phyloP scores from a whole-genome alignment of 2,113 vertebrate species.

The Salvelinus fontinalis region DNA sequence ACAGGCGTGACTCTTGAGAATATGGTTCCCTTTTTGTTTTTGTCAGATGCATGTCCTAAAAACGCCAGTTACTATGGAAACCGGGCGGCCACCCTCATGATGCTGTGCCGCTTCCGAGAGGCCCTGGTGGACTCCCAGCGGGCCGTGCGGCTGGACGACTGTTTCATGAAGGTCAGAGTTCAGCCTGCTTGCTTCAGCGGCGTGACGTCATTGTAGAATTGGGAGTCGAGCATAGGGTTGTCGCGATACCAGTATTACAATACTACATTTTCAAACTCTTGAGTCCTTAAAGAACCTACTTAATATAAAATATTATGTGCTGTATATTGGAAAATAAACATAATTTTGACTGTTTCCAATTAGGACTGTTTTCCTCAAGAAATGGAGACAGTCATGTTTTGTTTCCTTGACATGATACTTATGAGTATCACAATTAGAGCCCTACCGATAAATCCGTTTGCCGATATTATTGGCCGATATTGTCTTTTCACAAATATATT shows the following conservation, averaged over 20 bases:
- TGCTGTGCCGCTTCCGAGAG: conserved; percentile 86
- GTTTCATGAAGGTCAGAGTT: conserved; percentile 84
- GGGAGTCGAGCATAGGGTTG: background rate
- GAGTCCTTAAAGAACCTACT: background rate
- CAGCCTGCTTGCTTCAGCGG: background rate
- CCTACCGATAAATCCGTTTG: too few relatives aligned
- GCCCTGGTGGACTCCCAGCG: conserved; percentile 91
- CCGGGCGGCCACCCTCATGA: conserved; percentile 94
- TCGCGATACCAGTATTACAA: background rate
- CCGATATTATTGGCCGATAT: too few relatives aligned
- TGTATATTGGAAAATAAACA: background rate
- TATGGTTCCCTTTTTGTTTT: background rate
- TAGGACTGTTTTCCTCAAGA: too few relatives aligned
- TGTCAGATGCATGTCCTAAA: conserved; percentile 82
- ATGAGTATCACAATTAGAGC: too few relatives aligned
- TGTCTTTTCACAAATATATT: too few relatives aligned
- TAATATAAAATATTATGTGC: background rate
- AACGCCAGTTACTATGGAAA: conserved; percentile 95
- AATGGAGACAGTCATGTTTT: too few relatives aligned
- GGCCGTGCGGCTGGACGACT: conserved; percentile 90
- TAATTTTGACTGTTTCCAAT: too few relatives aligned
- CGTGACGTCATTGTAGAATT: background rate
- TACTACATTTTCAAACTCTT: background rate
- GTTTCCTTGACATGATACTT: too few relatives aligned
- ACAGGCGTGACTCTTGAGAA: background rate